Evolutionary conservation across 2,113 vertebrate genomes (phyloP).

Genomic region (Cynocephalus volans): DNA sequence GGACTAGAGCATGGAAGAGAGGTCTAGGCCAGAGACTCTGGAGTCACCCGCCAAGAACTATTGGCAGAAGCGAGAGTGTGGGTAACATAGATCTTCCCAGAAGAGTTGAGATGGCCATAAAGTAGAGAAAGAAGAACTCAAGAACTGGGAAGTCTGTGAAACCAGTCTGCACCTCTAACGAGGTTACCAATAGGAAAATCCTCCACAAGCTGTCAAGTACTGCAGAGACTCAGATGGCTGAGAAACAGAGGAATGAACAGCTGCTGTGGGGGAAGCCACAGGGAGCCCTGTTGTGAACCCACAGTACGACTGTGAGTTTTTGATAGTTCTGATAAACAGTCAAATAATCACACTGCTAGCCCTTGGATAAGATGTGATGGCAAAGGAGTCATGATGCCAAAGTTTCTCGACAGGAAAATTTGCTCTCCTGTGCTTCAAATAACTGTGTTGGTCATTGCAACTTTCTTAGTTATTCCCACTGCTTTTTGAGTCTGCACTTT

Average conservation of each 20-base stretch:
- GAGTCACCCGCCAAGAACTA: not conserved
- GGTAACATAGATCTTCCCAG: not conserved
- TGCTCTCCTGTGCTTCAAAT: not conserved
- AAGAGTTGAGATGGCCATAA: not conserved
- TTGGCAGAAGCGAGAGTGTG: not conserved
- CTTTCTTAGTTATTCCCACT: not conserved
- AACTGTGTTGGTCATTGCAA: not conserved
- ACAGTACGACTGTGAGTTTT: not conserved
- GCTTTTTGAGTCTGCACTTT: not conserved
- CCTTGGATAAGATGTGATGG: not conserved
- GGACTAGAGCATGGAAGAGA: not conserved
- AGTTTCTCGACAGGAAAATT: conserved; percentile 27
- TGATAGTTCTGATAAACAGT: conserved; percentile 27
- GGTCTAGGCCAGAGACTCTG: not conserved
- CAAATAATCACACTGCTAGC: not conserved
- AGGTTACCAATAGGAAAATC: not conserved
- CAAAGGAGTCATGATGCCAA: not conserved
- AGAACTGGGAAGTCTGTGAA: not conserved
- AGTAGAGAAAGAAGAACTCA: not conserved
- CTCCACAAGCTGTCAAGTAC: not conserved
- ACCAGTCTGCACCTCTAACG: not conserved
- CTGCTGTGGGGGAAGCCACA: not conserved
- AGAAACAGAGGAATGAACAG: not conserved
- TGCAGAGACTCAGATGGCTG: not conserved
- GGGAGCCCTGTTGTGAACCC: not conserved